Evolutionary conservation across 2,888 invertebrate species (phyloP).

Genomic region (Chorisops tibialis): DNA sequence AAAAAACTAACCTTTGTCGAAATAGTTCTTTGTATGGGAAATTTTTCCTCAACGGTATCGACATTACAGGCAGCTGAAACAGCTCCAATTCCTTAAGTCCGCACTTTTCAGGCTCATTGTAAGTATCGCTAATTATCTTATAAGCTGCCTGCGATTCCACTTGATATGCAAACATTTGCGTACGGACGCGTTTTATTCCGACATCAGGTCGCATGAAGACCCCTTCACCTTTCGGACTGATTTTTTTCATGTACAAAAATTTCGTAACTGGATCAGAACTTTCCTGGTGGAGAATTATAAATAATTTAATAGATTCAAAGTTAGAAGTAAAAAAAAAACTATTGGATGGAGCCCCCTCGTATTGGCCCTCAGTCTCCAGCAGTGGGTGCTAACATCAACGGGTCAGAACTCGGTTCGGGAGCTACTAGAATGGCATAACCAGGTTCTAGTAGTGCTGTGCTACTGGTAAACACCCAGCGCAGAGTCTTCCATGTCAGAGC

Average conservation of each 20-base stretch:
- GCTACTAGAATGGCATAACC: too few species aligned
- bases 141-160: conserved; percentile 60
- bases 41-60: conserved; percentile 56
- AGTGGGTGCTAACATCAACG: neutral
- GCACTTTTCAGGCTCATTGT: conserved; percentile 62
- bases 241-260: conserved; percentile 56
- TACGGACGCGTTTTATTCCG: conserved; percentile 58
- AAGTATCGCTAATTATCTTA: conserved; percentile 60
- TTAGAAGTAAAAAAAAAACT: neutral
- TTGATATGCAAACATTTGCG: conserved; percentile 59
- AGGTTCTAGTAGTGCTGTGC: too few species aligned
- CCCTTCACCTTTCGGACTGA: conserved; percentile 56
- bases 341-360: neutral
- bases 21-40: conserved; percentile 61
- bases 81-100: conserved; percentile 59
- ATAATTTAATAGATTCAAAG: neutral
- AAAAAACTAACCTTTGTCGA: conserved; percentile 46
- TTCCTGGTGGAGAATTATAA: conserved; percentile 53
- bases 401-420: too few species aligned
- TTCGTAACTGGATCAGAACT: conserved; percentile 56
- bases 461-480: too few species aligned
- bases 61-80: conserved; percentile 58
- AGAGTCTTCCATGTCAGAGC: too few species aligned
- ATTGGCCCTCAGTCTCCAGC: too few species aligned
- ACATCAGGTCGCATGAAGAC: conserved; percentile 56